Base-by-base conservation (phyloP, 2,888 invertebrate genomes). In the Prenolepis imparis region DNA sequence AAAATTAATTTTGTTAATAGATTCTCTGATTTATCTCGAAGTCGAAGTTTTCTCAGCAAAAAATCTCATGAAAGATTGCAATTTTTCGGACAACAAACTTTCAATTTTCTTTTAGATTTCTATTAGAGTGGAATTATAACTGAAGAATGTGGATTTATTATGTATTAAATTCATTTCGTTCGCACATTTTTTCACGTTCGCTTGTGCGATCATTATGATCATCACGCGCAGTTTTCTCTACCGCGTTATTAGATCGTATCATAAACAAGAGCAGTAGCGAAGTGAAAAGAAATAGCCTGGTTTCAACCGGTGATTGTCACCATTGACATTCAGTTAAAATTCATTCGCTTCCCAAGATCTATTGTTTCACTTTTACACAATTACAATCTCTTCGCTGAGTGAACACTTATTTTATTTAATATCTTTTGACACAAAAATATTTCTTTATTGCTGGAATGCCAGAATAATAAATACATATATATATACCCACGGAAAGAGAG, bases 281-380 rank as follows among this genome's bases (percentile, higher is more conserved):
- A 57, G 67, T 64, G 82, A 80, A 88, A 83, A 82, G 83, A 67
- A 77, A 68, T 73, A 82, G 68, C 82, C 73, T 82, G 81, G 84
- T 87, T 86, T 83, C 86, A 90, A 68, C 82, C 82, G 88, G 86
- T 84, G 86, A 86, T 84, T 82, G 87, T 86, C 86, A 70, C 64
- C 82, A 78, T 70, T 70, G 73, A 83, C 24, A 72, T 87, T 84
- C 82, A 55, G 61, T 75, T 64, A 75, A 87, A 83, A 74, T 85
- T 86, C 85, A 82, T 89, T 89, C 88, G 83, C 86, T 73, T 44
- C 83, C 36, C 32, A 63, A 83, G 67, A 81, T 84, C 73, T 66
- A 72, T 85, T 78, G 82, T 89, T 89, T 86, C 85, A 83, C 85
- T 84, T 89, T 87, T 86, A 78, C 32, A 44, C 21, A 21, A 9